Evolutionary conservation across 2,888 invertebrate genomes (phyloP), one percentile per base, ranked within the genome.

Genomic region (Callyntrura guangdongensis): DNA sequence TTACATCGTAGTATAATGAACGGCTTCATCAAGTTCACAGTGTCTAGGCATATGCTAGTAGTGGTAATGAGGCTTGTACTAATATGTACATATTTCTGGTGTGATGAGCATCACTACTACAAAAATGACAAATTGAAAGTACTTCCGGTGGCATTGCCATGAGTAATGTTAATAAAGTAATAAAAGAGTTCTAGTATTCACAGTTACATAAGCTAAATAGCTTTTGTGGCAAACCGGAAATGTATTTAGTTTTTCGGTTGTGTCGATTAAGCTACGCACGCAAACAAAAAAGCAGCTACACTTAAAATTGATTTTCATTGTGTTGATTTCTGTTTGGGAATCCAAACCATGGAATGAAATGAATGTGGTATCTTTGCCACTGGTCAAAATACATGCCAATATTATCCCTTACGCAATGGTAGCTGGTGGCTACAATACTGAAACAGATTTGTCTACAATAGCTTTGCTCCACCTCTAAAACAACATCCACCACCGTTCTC

Each of bases 1-100:
- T n/a, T n/a, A n/a, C n/a, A n/a, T 36, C 36, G 3, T 22, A 74
- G 74, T 74, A 74, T 74, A 74, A 74, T 74, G 49, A 49, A 74
- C 74, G 74, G 22, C 74, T 14, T 47, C 74, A 49, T 74, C 74
- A 74, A 74, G 20, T 74, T 74, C 74, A 74, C 74, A 74, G 74
- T 49, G 74, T 22, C 74, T 74, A 74, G 49, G 47, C 74, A 6
- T 4, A 74, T 74, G 74, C 74, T 20, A 49, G 74, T 74, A 74
- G 47, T 74, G 6, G 6, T 6, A 74, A 74, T 74, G 49, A 74
- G 47, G 49, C 47, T 74, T 4, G 6, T 36, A 74, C 47, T 74
- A 47, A 74, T 47, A 49, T 47, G 74, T 74, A 49, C 22, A 47
- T 22, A 49, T 74, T 74, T 74, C 47, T 74, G 74, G 49, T 22